phyloP scores from a whole-genome alignment of 2,888 invertebrate species.

The Phalangium opilio region DNA sequence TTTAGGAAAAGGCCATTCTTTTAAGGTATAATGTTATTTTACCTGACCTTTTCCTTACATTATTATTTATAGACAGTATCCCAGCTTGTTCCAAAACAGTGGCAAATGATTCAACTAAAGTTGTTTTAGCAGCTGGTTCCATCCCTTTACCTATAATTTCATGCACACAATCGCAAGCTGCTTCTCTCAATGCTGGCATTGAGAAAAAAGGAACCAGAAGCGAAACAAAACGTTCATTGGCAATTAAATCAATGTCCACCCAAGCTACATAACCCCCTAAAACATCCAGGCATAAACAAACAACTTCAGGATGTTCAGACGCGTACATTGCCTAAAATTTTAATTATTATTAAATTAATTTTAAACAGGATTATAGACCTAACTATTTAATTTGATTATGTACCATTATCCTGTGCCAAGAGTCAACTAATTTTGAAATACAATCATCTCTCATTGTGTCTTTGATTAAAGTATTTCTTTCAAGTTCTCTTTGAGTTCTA shows the following conservation, averaged over 20 bases:
- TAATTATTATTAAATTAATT: neutral
- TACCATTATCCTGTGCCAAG: slow-evolving; percentile 41
- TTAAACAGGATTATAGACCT: neutral
- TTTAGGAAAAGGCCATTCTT: no score
- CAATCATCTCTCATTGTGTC: slow-evolving; percentile 40
- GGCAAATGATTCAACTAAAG: slow-evolving; percentile 37
- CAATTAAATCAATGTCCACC: slow-evolving; percentile 42
- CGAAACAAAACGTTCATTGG: slow-evolving; percentile 39
- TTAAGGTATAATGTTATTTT: no score
- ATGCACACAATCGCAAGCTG: slow-evolving; percentile 39
- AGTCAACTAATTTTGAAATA: slow-evolving; percentile 37
- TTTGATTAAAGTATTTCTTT: slow-evolving; percentile 38
- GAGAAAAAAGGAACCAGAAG: slow-evolving; percentile 34
- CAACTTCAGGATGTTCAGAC: slow-evolving; percentile 29
- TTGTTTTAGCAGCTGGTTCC: slow-evolving; percentile 39
- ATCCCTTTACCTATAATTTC: slow-evolving; percentile 42
- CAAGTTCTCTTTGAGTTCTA: slow-evolving; percentile 28
- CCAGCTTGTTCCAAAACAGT: slow-evolving; percentile 32
- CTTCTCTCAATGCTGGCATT: slow-evolving; percentile 28
- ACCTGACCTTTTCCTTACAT: no score
- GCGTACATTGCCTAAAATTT: slow-evolving; percentile 33
- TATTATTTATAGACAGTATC: slow-evolving; percentile 22
- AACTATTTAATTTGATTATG: slow-evolving; percentile 22
- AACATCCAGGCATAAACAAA: slow-evolving; percentile 35
- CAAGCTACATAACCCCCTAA: slow-evolving; percentile 41